Base-by-base conservation (phyloP, 2,113 vertebrate species). In the Lampris megalopsis region DNA sequence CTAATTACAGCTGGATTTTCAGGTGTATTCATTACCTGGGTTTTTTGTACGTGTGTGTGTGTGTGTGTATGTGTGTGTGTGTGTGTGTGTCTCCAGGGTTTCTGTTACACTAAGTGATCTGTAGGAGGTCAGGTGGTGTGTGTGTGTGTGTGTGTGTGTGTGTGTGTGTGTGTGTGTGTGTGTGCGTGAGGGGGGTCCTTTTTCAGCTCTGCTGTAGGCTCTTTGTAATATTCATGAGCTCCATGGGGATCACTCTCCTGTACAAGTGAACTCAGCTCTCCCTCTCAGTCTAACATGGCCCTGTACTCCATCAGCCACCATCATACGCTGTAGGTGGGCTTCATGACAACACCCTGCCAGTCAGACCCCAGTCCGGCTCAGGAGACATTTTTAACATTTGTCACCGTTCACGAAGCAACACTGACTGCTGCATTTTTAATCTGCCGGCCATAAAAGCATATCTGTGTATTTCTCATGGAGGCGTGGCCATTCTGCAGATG, bases 1-100 rank as follows among this genome's bases (percentile, higher is more conserved):
- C 94, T 96, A 95, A 96, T 95, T 95, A 95, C 93, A 94, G 92
- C 84, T 94, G 93, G 88, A 95, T 94, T 95, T 97, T 93, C 92
- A 95, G 93, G 93, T 95, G 92, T 89, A 93, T 95, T 94, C 90
- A 92, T 94, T 94, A 91, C 77, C 84, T 94, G 93, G 72, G 84
- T 90, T 93, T 94, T 91, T 88, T 41, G 35, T 50, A 43, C 48
- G 52, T 43, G 52, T 52, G 73, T 74, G 63, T 79, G 82, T 80
- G 72, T 80, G 66, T 66, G 9, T 74, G 85, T 72, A 73, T 80
- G 68, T 50, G 63, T 80, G 43, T 68, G 42, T 54, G 37, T 68
- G 57, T 60, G 56, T 57, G 63, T 53, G 64, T 49, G 42, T 8
- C 63, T 9, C 49, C 1, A 49, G 80, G 89, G 84, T 86, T 92